Evolutionary conservation across 2,113 vertebrate species (phyloP).

Genomic region (Geococcyx californianus): DNA sequence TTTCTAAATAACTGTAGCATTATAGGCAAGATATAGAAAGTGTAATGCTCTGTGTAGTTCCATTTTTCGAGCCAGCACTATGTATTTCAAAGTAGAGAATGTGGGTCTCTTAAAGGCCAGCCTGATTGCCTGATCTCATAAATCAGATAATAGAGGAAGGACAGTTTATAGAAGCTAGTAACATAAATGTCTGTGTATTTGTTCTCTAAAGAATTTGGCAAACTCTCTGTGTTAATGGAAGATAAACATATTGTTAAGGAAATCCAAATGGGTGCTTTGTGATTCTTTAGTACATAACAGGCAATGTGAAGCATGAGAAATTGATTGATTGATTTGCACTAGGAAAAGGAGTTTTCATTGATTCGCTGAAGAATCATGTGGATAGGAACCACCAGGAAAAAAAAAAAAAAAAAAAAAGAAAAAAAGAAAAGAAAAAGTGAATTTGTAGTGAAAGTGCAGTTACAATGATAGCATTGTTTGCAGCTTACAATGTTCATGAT

Average conservation of each 20-base stretch:
- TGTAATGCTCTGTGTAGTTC: not conserved
- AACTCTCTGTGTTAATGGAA: not conserved
- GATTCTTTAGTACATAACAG: not conserved
- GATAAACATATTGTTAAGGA: not conserved
- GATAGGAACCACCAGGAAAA: not conserved
- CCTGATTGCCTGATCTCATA: not conserved
- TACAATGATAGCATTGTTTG: not conserved
- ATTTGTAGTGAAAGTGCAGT: not conserved
- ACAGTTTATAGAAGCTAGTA: not conserved
- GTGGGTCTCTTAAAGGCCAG: not conserved
- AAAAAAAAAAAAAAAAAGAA: not conserved
- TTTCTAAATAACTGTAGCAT: not conserved
- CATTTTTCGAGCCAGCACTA: not conserved
- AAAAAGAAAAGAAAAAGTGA: not conserved
- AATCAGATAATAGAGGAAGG: not conserved
- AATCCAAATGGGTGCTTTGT: not conserved
- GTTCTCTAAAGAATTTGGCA: not conserved
- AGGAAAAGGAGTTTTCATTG: constrained; percentile 9
- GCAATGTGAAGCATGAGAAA: not conserved
- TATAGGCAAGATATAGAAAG: not conserved
- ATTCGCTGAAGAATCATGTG: not conserved
- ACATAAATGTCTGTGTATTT: not conserved
- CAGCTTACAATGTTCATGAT: not conserved
- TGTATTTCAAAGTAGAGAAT: not conserved
- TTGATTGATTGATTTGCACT: constrained; percentile 18